Conservation (phyloP, 2,797 vertebrate genomes). For the Amblyraja radiata region DNA sequence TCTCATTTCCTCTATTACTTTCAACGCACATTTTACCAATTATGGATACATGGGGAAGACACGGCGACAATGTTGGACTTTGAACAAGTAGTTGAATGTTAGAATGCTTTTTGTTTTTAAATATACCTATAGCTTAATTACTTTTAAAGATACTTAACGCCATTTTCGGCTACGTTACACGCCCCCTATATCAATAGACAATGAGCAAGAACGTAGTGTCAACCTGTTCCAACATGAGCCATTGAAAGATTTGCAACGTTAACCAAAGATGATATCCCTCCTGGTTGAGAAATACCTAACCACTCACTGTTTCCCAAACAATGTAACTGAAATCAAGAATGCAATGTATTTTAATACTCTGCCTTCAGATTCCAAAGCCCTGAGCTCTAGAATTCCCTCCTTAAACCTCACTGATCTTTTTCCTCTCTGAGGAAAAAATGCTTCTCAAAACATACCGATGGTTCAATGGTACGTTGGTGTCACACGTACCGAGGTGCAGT, state of each 20-base stretch:
- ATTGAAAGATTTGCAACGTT: neutral
- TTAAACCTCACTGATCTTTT: too few species aligned
- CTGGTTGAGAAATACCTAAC: neutral
- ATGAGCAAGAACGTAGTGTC: neutral
- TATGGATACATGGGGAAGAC: neutral
- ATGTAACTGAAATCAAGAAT: neutral
- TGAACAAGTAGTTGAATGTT: neutral
- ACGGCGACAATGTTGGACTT: neutral
- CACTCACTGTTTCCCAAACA: neutral
- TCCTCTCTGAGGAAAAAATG: too few species aligned
- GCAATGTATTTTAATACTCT: neutral
- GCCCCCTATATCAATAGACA: neutral
- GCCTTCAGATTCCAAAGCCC: too few species aligned
- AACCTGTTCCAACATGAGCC: neutral
- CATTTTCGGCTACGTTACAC: neutral
- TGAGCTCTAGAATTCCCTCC: too few species aligned
- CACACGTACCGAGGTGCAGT: too few species aligned
- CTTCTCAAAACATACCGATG: too few species aligned
- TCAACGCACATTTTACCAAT: conserved; percentile 1
- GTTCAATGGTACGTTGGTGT: too few species aligned
- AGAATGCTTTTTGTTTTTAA: neutral
- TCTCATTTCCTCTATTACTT: conserved; percentile 6
- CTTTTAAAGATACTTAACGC: neutral
- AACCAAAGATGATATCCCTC: neutral
- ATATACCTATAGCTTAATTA: neutral